phyloP scores from a whole-genome alignment of 2,888 invertebrate species.

The Himalopsyche anomala region DNA sequence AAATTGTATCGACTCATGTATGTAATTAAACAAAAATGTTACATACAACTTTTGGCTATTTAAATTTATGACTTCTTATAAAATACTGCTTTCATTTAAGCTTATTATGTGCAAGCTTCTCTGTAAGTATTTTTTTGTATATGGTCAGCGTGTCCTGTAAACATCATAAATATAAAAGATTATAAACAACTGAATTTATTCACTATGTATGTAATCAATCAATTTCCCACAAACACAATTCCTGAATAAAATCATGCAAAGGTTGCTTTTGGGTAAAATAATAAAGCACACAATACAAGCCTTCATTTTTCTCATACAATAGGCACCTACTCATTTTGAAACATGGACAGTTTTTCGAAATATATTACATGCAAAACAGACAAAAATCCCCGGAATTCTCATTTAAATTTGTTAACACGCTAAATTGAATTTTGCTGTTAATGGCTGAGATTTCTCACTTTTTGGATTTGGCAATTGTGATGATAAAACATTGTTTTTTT shows the following conservation, averaged over 20 bases:
- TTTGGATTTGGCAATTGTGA: too few relatives aligned
- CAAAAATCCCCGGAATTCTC: neutral
- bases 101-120: too few relatives aligned
- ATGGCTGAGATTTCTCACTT: too few relatives aligned
- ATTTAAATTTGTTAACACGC: neutral
- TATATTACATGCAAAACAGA: too few relatives aligned
- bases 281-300: neutral
- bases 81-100: too few relatives aligned
- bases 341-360: neutral
- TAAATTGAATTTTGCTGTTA: too few relatives aligned
- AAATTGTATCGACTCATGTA: too few relatives aligned
- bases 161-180: neutral
- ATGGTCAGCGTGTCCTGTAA: neutral
- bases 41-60: too few relatives aligned
- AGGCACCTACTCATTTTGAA: neutral
- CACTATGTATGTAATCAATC: slow-evolving; percentile 25
- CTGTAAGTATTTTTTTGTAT: neutral
- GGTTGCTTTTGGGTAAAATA: slow-evolving; percentile 9
- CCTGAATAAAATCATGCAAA: slow-evolving; percentile 15
- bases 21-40: too few relatives aligned
- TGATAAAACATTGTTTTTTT: too few relatives aligned
- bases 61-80: too few relatives aligned
- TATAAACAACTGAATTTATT: neutral
- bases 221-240: slow-evolving; percentile 7
- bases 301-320: neutral